Conservation (phyloP, 2,113 vertebrate species). For the Crypturellus undulatus region DNA sequence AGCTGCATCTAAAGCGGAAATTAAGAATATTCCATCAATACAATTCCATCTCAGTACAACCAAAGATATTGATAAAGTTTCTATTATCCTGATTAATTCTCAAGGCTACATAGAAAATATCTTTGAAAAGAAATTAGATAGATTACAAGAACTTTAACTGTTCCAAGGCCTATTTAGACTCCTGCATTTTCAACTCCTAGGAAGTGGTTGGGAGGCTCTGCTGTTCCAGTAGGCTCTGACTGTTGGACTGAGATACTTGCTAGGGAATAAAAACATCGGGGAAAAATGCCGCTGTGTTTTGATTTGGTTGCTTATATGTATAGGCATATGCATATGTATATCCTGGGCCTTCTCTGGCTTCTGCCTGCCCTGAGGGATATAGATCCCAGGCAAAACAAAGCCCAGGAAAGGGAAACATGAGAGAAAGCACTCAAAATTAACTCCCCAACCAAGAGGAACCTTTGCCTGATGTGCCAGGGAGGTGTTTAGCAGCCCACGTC, state of each 20-base stretch:
- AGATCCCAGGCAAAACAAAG: not conserved
- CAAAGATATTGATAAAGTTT: constrained; percentile 36
- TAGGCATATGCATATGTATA: not conserved
- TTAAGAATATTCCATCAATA: not conserved
- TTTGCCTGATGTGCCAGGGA: not conserved
- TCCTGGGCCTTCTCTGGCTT: not conserved
- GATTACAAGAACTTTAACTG: constrained; percentile 27
- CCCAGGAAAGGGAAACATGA: not conserved
- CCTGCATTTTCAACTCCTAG: not conserved
- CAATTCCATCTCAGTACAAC: not conserved
- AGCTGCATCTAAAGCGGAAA: not conserved
- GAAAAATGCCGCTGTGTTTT: not conserved
- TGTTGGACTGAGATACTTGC: not conserved
- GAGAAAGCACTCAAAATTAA: not conserved
- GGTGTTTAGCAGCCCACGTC: not conserved
- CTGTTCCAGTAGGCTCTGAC: not conserved
- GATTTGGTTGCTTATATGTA: not conserved
- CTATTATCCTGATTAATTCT: constrained; percentile 34
- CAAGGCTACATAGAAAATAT: not conserved
- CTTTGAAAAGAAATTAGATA: constrained; percentile 7
- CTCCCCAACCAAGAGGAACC: not conserved
- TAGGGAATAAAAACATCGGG: not conserved
- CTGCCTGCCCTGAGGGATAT: not conserved
- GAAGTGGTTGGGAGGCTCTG: not conserved
- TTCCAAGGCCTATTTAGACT: not conserved